phyloP scores from a whole-genome alignment of 2,113 vertebrate species.

The Polyodon spathula region DNA sequence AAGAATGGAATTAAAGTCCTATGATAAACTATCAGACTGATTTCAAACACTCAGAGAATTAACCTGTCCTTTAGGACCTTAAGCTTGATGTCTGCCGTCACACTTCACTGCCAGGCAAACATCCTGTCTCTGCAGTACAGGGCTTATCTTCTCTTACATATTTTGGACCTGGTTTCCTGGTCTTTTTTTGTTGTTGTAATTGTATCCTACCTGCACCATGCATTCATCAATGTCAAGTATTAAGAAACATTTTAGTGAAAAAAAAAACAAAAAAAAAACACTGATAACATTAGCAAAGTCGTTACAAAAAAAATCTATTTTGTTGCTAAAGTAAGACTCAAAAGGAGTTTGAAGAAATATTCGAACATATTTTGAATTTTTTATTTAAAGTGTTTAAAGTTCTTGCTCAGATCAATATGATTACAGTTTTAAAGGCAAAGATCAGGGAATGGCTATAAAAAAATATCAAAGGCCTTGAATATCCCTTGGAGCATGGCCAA shows the following conservation, averaged over 20 bases:
- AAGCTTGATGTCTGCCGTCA: constrained; percentile 50
- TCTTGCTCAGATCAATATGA: too few species aligned
- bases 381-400: too few species aligned
- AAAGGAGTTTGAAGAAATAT: too few species aligned
- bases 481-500: too few species aligned
- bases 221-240: constrained; percentile 72
- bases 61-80: constrained; percentile 33
- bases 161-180: constrained; percentile 38
- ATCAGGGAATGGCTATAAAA: too few species aligned
- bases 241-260: constrained; percentile 46
- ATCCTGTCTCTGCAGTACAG: constrained; percentile 52
- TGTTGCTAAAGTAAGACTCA: too few species aligned
- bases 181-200: constrained; percentile 61
- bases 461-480: too few species aligned
- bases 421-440: too few species aligned
- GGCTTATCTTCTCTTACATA: constrained; percentile 38
- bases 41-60: too few species aligned
- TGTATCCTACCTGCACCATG: constrained; percentile 68
- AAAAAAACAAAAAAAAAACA: constrained; percentile 33
- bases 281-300: constrained; percentile 12
- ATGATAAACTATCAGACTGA: too few species aligned
- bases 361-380: too few species aligned
- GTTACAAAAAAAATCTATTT: constrained; percentile 34
- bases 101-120: constrained; percentile 68
- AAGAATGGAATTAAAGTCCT: too few species aligned